Conservation (phyloP, 2,888 invertebrate species). For the Trilocha varians region DNA sequence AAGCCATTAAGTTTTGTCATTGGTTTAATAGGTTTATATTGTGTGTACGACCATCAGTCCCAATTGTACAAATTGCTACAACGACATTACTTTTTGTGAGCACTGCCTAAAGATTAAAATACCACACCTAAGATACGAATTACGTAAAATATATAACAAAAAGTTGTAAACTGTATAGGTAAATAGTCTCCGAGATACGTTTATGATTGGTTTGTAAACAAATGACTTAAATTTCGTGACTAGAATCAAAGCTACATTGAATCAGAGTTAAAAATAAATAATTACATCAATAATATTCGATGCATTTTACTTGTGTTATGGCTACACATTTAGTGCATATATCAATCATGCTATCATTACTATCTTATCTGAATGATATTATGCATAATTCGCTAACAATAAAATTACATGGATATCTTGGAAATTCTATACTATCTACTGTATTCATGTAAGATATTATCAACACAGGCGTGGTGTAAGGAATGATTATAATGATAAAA, state of each 20-base stretch:
- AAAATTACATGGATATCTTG: slow-evolving; percentile 7
- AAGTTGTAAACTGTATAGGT: neutral
- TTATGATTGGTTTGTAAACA: neutral
- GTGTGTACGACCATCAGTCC: neutral
- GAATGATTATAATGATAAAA: slow-evolving; percentile 19
- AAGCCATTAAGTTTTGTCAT: neutral
- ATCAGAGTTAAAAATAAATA: no score
- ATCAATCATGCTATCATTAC: slow-evolving; percentile 3
- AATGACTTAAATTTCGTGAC: neutral
- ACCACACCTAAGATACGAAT: no score
- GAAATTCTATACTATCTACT: slow-evolving; percentile 4
- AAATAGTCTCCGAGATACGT: neutral
- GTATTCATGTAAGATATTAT: slow-evolving; percentile 12
- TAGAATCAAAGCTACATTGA: neutral
- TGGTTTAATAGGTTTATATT: neutral
- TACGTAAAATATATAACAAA: neutral
- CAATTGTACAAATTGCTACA: neutral
- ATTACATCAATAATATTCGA: no score
- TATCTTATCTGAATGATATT: slow-evolving; percentile 6
- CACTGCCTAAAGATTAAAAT: neutral
- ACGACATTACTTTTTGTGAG: neutral
- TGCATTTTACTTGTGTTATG: neutral
- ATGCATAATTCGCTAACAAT: slow-evolving; percentile 6
- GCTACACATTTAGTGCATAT: neutral
- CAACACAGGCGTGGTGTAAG: slow-evolving; percentile 14